Evolutionary conservation across 2,113 vertebrate genomes (phyloP).

Genomic region (Riparia riparia): DNA sequence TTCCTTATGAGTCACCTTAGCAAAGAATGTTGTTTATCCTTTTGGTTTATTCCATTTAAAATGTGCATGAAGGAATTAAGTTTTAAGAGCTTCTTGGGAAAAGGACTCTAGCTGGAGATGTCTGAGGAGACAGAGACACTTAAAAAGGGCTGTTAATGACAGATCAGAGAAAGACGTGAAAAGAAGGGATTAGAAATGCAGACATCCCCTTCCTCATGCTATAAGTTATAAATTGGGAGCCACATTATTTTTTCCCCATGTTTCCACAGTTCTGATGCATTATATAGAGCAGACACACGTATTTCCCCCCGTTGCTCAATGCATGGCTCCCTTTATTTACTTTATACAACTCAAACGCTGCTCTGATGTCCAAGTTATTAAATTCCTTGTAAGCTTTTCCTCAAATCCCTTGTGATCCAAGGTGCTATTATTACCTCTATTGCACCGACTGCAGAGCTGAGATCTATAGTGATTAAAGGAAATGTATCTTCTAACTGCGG

Average conservation of each 20-base stretch:
- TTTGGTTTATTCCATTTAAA: neutral
- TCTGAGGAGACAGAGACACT: neutral
- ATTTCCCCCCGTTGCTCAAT: neutral
- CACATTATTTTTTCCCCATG: neutral
- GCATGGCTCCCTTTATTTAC: neutral
- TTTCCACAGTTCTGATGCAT: neutral
- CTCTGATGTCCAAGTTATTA: slow-evolving; percentile 15
- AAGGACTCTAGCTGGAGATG: neutral
- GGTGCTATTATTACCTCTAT: slow-evolving; percentile 36
- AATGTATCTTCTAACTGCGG: slow-evolving; percentile 50
- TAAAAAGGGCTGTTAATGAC: neutral
- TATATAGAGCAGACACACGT: neutral
- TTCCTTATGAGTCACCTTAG: neutral
- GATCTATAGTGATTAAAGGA: slow-evolving; percentile 42
- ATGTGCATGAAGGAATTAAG: neutral
- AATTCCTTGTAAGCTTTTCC: slow-evolving; percentile 33
- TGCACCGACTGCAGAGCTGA: neutral
- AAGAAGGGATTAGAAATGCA: neutral
- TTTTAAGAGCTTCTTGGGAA: neutral
- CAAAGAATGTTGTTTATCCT: neutral
- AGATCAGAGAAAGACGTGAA: neutral
- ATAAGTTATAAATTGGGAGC: neutral
- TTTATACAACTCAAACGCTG: neutral
- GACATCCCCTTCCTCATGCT: neutral
- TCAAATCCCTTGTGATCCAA: slow-evolving; percentile 4